Percentiles rank a stretch among this genome's conserved stretches.
Conservation (phyloP, 2,113 vertebrate genomes). For the Tyrannus savana region DNA sequence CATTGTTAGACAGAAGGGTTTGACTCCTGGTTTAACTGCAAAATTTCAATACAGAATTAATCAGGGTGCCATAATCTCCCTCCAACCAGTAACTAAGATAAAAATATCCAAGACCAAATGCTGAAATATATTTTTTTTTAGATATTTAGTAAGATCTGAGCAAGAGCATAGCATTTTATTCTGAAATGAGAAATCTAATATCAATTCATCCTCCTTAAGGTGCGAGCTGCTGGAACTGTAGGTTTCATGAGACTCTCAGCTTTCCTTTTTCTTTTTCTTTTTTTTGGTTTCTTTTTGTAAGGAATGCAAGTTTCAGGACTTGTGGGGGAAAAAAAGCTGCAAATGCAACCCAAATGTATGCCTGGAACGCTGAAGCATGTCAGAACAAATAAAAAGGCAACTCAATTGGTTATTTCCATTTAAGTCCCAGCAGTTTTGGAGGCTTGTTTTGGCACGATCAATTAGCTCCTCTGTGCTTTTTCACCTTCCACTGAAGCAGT, state of each 20-base stretch:
- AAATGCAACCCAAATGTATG: background rate
- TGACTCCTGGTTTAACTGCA: background rate
- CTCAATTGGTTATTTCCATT: background rate
- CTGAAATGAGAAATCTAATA: background rate
- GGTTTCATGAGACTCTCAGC: background rate
- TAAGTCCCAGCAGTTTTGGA: background rate
- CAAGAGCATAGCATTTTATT: background rate
- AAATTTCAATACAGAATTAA: background rate
- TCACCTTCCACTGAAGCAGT: conserved; percentile 2
- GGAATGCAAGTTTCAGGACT: background rate
- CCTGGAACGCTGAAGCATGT: background rate
- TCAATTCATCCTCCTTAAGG: background rate
- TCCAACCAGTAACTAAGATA: background rate
- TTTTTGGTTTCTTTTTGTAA: background rate
- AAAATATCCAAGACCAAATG: background rate
- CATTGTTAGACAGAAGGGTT: background rate
- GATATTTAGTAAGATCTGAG: background rate
- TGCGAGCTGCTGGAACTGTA: background rate
- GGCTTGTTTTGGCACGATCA: conserved; percentile 23
- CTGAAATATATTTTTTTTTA: background rate
- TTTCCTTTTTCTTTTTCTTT: background rate
- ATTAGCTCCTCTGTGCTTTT: conserved; percentile 4
- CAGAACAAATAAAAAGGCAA: conserved; percentile 23
- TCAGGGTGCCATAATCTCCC: background rate
- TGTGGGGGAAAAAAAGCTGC: background rate